Conservation (phyloP, 2,888 invertebrate species). For the Octonoba sinensis region DNA sequence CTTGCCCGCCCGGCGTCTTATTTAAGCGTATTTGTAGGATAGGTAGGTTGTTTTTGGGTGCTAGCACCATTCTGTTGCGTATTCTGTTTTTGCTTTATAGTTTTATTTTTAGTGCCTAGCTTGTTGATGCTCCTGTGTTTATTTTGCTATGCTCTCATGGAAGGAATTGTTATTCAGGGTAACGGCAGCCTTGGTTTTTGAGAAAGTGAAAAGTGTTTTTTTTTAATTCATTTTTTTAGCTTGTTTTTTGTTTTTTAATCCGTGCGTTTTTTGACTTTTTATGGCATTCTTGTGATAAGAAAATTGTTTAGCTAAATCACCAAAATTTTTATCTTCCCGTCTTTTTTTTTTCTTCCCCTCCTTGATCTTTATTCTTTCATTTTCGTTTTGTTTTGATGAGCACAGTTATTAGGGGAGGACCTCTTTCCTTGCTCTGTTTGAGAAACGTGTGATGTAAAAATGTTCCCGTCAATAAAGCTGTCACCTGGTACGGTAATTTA, state of each 20-base stretch:
- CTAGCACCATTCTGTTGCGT: too few species aligned
- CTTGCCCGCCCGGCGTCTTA: constrained; percentile 19
- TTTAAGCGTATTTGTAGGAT: constrained; percentile 20
- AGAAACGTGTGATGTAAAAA: constrained; percentile 33
- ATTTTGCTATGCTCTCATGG: constrained; percentile 8
- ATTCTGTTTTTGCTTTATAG: constrained; percentile 16
- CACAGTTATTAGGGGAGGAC: neutral
- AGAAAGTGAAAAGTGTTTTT: neutral
- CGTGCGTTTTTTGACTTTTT: constrained; percentile 21
- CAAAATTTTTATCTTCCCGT: constrained; percentile 9
- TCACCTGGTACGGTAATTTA: constrained; percentile 53
- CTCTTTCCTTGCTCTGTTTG: neutral
- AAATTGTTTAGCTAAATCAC: constrained; percentile 49
- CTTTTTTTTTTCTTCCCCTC: neutral
- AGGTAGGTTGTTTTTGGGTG: too few species aligned
- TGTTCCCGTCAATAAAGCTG: constrained; percentile 60
- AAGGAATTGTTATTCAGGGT: constrained; percentile 26
- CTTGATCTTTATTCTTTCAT: neutral
- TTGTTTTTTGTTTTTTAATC: neutral
- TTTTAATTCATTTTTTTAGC: neutral
- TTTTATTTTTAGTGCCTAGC: constrained; percentile 24
- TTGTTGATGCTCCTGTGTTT: constrained; percentile 29
- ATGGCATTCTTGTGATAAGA: constrained; percentile 25
- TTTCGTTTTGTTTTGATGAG: constrained; percentile 1
- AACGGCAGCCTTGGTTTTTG: neutral